Percentiles rank a stretch among this genome's conserved stretches.
These are phyloP conservation scores for Naso thynnoides DNA, from an alignment of 2,797 vertebrate genomes.

Conservation along the genomic window DNA sequence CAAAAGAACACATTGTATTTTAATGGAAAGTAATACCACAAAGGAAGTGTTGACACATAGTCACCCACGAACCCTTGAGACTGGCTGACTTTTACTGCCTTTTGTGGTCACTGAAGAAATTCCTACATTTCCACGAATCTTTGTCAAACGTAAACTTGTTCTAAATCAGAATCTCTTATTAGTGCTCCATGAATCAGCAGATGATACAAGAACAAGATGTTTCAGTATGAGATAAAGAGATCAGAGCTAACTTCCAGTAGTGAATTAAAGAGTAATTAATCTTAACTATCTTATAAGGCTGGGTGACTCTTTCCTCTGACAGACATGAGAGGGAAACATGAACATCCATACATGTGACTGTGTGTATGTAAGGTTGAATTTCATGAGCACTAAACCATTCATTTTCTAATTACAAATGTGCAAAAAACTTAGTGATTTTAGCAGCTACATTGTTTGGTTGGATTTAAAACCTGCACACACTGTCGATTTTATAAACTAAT, in stretches of 20 bases:
- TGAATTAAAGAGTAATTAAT: conserved; percentile 18
- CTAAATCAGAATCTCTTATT: conserved; percentile 24
- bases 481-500: not conserved
- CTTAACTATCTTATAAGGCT: not conserved
- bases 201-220: conserved; percentile 24
- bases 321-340: not conserved
- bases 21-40: conserved; percentile 18
- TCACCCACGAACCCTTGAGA: conserved; percentile 5
- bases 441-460: not conserved
- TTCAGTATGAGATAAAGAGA: conserved; percentile 12
- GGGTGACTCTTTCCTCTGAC: not conserved
- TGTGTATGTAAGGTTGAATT: not conserved
- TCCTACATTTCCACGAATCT: conserved; percentile 7
- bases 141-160: not conserved
- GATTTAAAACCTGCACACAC: not conserved
- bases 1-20: conserved; percentile 58
- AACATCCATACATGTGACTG: not conserved
- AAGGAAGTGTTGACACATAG: conserved; percentile 31
- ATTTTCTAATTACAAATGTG: not conserved
- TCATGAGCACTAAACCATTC: not conserved
- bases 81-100: conserved; percentile 29
- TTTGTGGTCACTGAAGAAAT: conserved; percentile 29
- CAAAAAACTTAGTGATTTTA: too few species aligned
- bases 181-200: conserved; percentile 27
- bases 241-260: not conserved